Evolutionary conservation across 2,888 invertebrate species (phyloP).

Genomic region (Melanchra persicariae): DNA sequence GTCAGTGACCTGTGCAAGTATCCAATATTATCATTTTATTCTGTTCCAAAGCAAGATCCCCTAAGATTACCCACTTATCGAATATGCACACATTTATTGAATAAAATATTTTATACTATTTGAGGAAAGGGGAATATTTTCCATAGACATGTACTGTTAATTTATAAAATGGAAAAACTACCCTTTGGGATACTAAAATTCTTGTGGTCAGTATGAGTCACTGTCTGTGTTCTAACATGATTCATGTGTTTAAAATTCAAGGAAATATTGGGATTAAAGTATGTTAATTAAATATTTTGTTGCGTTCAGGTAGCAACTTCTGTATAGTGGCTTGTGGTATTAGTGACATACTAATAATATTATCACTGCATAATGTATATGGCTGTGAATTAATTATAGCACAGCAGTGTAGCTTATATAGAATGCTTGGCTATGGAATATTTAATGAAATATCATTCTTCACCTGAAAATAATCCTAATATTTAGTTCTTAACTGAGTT

Average conservation of each 20-base stretch:
- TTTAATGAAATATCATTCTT: too few relatives aligned
- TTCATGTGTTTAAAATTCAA: constrained; percentile 14
- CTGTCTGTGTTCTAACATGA: constrained; percentile 3
- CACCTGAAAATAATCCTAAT: too few relatives aligned
- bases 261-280: not conserved
- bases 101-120: not conserved
- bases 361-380: too few relatives aligned
- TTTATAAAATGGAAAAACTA: constrained; percentile 7
- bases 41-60: not conserved
- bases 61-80: too few relatives aligned
- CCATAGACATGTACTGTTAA: not conserved
- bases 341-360: not conserved
- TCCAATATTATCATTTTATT: constrained; percentile 18
- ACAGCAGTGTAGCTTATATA: too few relatives aligned
- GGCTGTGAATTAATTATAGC: too few relatives aligned
- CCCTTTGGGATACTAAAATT: not conserved
- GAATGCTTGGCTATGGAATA: too few relatives aligned
- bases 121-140: not conserved
- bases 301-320: not conserved
- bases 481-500: too few relatives aligned
- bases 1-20: constrained; percentile 59
- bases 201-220: not conserved
- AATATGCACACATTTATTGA: not conserved
- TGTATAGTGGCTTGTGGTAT: not conserved
- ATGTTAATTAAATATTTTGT: not conserved